Base-by-base conservation (phyloP, 2,888 invertebrate genomes). In the Agelastica alni region DNA sequence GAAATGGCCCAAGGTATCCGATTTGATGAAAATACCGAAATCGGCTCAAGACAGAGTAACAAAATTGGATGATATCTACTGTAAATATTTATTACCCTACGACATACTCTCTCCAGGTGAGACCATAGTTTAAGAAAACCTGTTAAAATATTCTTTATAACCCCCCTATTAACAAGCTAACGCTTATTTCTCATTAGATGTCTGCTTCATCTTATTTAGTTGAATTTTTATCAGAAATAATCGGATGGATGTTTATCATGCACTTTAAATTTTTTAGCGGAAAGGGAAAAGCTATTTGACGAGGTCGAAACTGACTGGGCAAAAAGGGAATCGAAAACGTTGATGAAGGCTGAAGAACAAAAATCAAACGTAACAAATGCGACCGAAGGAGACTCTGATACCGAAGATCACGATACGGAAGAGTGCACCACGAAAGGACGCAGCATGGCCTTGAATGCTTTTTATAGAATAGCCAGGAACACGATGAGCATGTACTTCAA, bases 51-150 rank as follows among this genome's bases (percentile, higher is more conserved):
- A 91, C 67, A 84, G 91, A 37, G 87, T 88, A 1, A 87, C 88
- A 2, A 91, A 91, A 71, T 77, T 96, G 4, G 94, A 96, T 70
- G 88, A 89, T 61, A 87, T 94, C 32, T 96, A 96, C 73, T 89
- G 93, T 72, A 93, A 93, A 80, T 93, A 91, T 75, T 79, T 96
- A 37, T 78, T 96, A 60, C 92, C 94, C 0, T 96, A 95, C 69
- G 93, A 93, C 62, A 90, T 91, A 0, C 76, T 96, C 2, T 87
- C 91, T 0, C 83, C 82, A 58, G 81, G 88, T 87, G 74, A 60
- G 32, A 13, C 14, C 26, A 26, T 5, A 9, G 9, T 34, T 9
- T 13, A 4, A 2, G 26, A 28, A 6, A 39, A n/a, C n/a, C n/a
- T n/a, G n/a, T n/a, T n/a, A n/a, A n/a, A n/a, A n/a, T n/a, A n/a